phyloP scores from a whole-genome alignment of 2,797 vertebrate genomes.

The Siniperca undulata region DNA sequence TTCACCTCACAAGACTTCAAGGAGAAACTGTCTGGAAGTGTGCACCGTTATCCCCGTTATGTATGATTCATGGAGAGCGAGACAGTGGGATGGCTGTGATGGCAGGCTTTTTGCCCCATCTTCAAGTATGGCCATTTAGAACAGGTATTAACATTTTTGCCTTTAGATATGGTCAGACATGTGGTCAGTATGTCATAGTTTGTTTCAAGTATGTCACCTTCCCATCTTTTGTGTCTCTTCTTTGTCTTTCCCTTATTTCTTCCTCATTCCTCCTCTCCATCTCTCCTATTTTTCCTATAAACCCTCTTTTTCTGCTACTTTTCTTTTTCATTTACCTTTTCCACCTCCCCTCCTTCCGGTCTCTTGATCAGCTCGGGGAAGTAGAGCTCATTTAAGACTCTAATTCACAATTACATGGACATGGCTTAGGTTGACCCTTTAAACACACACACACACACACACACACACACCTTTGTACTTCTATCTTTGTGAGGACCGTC shows the following conservation, averaged over 20 bases:
- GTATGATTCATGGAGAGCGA: neutral
- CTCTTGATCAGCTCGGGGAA: conserved; percentile 55
- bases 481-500: too few relatives aligned
- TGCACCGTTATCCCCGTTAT: neutral
- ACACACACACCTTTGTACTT: neutral
- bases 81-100: neutral
- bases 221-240: neutral
- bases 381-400: conserved; percentile 73
- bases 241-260: neutral
- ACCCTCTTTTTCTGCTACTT: neutral
- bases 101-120: neutral
- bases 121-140: neutral
- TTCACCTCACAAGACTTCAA: neutral
- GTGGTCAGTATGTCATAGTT: neutral
- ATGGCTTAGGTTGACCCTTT: conserved; percentile 64
- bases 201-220: neutral
- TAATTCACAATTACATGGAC: conserved; percentile 81
- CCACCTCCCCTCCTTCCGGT: neutral
- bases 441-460: conserved; percentile 2
- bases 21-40: neutral
- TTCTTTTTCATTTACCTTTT: conserved; percentile 33
- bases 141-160: neutral
- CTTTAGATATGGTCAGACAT: neutral
- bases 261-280: neutral
- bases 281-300: neutral